Percentiles rank a stretch among this genome's conserved stretches.
These are phyloP conservation scores for Scotopteryx bipunctaria DNA, from an alignment of 2,888 invertebrate species.

Conservation along the genomic window DNA sequence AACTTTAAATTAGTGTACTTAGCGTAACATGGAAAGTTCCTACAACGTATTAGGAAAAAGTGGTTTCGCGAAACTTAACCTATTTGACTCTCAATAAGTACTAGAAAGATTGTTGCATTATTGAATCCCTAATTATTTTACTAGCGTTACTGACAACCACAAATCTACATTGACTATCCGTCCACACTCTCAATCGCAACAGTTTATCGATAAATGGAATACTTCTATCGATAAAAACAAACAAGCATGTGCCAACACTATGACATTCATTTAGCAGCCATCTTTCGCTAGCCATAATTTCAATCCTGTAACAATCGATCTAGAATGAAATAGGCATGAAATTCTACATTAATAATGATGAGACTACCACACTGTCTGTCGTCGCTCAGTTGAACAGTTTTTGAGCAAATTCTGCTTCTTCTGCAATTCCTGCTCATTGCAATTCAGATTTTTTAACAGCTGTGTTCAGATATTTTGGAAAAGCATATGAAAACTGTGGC, in stretches of 20 bases:
- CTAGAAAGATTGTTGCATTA: constrained; percentile 40
- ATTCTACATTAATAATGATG: constrained; percentile 63
- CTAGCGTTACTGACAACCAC: background rate
- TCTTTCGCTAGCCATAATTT: too few relatives aligned
- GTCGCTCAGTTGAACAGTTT: constrained; percentile 39
- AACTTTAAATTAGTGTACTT: constrained; percentile 45
- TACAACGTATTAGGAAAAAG: constrained; percentile 25
- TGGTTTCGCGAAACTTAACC: constrained; percentile 23
- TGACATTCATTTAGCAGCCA: too few relatives aligned
- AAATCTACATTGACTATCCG: background rate
- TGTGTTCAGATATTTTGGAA: too few relatives aligned
- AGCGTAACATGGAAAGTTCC: constrained; percentile 45
- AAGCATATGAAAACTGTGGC: too few relatives aligned
- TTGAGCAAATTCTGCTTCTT: constrained; percentile 42
- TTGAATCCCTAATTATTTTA: constrained; percentile 9
- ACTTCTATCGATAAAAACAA: constrained; percentile 16
- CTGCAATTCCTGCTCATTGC: constrained; percentile 4
- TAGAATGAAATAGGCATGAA: constrained; percentile 67
- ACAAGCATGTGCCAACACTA: constrained; percentile 14
- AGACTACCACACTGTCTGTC: constrained; percentile 48
- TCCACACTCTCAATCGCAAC: constrained; percentile 8
- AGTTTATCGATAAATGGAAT: constrained; percentile 14
- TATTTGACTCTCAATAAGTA: constrained; percentile 38
- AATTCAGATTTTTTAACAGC: constrained; percentile 8
- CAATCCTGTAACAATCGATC: constrained; percentile 44